A percentile compares a stretch with the other conserved stretches of the same genome.
phyloP scores from a whole-genome alignment of 2,113 vertebrate genomes.

The Eclectus roratus region DNA sequence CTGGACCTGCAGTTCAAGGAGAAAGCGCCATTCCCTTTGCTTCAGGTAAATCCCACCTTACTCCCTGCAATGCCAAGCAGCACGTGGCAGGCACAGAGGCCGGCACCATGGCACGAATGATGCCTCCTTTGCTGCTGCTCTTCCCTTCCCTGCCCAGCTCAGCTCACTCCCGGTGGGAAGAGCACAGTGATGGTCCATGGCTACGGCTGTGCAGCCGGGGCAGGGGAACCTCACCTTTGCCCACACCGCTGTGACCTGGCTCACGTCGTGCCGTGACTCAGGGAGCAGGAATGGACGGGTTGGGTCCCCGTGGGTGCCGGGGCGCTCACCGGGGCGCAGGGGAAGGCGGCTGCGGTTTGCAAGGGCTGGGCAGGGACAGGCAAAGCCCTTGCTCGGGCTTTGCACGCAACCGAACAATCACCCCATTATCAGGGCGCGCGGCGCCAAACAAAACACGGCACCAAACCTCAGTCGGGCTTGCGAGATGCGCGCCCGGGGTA shows the following conservation, averaged over 20 bases:
- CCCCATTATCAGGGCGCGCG: constrained; percentile 82
- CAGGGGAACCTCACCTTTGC: neutral
- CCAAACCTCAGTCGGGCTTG: neutral
- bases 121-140: neutral
- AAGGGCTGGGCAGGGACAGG: constrained; percentile 81
- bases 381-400: constrained; percentile 77
- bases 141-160: neutral
- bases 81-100: neutral
- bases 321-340: constrained; percentile 78
- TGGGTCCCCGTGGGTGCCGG: constrained; percentile 70
- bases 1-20: neutral
- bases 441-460: neutral
- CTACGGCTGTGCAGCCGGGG: accelerated
- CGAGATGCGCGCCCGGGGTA: constrained; percentile 27
- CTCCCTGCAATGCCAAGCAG: neutral
- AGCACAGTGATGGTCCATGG: accelerated
- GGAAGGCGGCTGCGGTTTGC: constrained; percentile 80
- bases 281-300: constrained; percentile 58
- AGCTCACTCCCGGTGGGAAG: accelerated
- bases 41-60: neutral
- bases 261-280: constrained; percentile 9
- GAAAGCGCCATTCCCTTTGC: accelerated
- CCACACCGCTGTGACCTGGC: neutral
- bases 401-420: constrained; percentile 93
- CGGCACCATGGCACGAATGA: neutral